Evolutionary conservation across 2,888 invertebrate species (phyloP).

Genomic region (Ernsta delagoae): DNA sequence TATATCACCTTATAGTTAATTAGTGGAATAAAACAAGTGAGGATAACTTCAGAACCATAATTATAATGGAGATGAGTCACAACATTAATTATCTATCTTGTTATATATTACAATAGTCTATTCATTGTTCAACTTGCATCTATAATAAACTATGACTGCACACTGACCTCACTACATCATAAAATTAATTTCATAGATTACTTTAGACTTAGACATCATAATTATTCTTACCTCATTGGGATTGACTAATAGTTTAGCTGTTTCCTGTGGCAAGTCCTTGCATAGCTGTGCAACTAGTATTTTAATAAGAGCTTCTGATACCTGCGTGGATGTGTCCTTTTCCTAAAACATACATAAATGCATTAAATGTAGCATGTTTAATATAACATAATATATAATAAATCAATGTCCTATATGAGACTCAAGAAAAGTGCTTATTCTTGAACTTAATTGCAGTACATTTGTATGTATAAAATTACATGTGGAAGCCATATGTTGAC

Average conservation of each 20-base stretch:
- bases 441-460: too few relatives aligned
- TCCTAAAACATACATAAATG: constrained; percentile 60
- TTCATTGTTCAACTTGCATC: neutral
- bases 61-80: neutral
- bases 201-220: too few relatives aligned
- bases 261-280: constrained; percentile 78
- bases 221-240: constrained; percentile 85
- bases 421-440: too few relatives aligned
- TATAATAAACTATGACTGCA: constrained; percentile 1
- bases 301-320: constrained; percentile 88
- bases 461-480: constrained; percentile 61
- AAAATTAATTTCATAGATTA: too few relatives aligned
- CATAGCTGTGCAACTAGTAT: constrained; percentile 86
- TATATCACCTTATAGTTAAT: too few relatives aligned
- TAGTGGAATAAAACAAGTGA: neutral
- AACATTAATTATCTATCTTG: neutral
- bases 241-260: constrained; percentile 84
- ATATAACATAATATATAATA: too few relatives aligned
- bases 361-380: too few relatives aligned
- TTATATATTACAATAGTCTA: neutral
- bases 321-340: constrained; percentile 75
- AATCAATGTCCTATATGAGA: too few relatives aligned
- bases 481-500: constrained; percentile 90
- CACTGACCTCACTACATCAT: neutral
- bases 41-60: neutral